phyloP scores from a whole-genome alignment of 2,888 invertebrate species.

The Eupithecia tripunctaria region DNA sequence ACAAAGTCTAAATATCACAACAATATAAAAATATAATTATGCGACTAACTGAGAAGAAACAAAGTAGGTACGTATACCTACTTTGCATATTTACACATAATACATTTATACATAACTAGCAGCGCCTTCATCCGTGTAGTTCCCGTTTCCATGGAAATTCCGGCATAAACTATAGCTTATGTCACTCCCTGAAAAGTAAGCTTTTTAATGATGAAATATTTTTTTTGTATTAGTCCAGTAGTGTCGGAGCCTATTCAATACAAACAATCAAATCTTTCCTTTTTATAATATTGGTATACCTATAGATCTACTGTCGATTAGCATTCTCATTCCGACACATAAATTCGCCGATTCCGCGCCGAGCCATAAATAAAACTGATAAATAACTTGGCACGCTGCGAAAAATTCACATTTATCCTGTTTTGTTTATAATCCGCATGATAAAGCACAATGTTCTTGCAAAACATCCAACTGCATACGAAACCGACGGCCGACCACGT shows the following conservation, averaged over 20 bases:
- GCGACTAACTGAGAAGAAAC: not conserved
- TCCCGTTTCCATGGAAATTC: too few species aligned
- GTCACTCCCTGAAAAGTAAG: too few species aligned
- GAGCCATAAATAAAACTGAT: conserved; percentile 1
- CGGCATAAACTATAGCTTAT: too few species aligned
- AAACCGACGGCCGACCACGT: conserved; percentile 19
- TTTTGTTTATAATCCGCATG: conserved; percentile 8
- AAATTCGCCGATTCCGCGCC: not conserved
- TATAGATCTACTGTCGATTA: not conserved
- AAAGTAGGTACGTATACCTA: not conserved
- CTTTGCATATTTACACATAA: too few species aligned
- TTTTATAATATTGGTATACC: too few species aligned
- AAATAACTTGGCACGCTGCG: conserved; percentile 5
- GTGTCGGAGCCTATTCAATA: too few species aligned
- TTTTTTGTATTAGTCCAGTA: too few species aligned
- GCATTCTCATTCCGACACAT: not conserved
- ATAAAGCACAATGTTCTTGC: conserved; percentile 8
- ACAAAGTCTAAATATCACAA: not conserved
- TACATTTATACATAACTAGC: too few species aligned
- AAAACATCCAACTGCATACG: not conserved
- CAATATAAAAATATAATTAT: not conserved
- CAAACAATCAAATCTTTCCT: too few species aligned
- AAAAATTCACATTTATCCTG: conserved; percentile 10
- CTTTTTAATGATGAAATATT: too few species aligned
- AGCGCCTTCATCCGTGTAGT: too few species aligned